Conservation (phyloP, 1,140 invertebrate genomes). For the fruit fly (Drosophila melanogaster) region Release_6_plus_ISO1_MT NC_004354.4:4395001-4395500, state of each 20-base stretch:
- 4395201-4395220: not conserved
- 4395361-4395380: not conserved
- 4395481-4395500: not conserved
- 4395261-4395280: too few relatives aligned
- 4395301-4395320: too few relatives aligned
- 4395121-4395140: conserved; percentile 11
- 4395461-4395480: not conserved
- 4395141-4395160: conserved; percentile 8
- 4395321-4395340: not conserved
- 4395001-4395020: conserved; percentile 29
- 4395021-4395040: conserved; percentile 34
- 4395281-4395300: too few relatives aligned
- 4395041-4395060: conserved; percentile 41
- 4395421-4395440: not conserved
- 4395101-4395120: conserved; percentile 25
- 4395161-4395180: conserved; percentile 7
- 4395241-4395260: not conserved
- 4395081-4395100: conserved; percentile 21
- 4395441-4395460: not conserved
- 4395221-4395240: not conserved
- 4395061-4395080: conserved; percentile 2
- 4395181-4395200: conserved; percentile 4
- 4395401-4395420: too few relatives aligned
- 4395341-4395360: too few relatives aligned
- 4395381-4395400: not conserved